A percentile compares a stretch with the other conserved stretches of the same genome.
phyloP scores from a whole-genome alignment of 2,113 vertebrate genomes.

The Rhynchomys soricoides region DNA sequence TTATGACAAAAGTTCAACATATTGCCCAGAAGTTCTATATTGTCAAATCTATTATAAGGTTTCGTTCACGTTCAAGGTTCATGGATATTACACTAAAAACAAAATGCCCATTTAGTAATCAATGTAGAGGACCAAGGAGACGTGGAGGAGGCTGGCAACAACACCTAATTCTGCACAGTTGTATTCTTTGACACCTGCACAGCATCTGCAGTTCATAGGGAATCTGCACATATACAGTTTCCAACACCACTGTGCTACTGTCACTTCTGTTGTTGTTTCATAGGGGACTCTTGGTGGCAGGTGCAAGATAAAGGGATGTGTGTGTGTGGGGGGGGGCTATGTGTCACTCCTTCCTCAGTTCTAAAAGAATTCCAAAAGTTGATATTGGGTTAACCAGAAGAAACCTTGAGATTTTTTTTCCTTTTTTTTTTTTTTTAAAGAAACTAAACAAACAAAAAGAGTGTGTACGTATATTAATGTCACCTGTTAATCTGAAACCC shows the following conservation, averaged over 20 bases:
- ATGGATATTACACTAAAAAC: not conserved
- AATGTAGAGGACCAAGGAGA: not conserved
- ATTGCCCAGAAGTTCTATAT: not conserved
- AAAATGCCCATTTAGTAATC: not conserved
- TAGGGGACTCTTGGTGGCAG: not conserved
- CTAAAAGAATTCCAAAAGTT: not conserved
- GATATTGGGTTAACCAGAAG: not conserved
- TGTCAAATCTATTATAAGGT: not conserved
- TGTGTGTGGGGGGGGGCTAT: too few relatives aligned
- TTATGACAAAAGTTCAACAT: not conserved
- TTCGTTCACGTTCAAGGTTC: constrained; percentile 2
- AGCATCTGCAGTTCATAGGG: not conserved
- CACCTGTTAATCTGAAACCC: not conserved
- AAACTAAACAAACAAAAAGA: not conserved
- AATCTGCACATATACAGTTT: not conserved
- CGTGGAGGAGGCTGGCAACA: not conserved
- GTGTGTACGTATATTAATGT: not conserved
- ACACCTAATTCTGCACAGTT: not conserved
- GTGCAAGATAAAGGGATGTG: not conserved
- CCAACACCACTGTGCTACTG: not conserved
- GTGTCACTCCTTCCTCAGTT: not conserved
- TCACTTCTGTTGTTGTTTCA: not conserved
- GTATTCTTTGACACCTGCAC: not conserved
- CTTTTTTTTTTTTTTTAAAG: too few relatives aligned
- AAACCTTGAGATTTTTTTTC: not conserved